A percentile compares a stretch with the other conserved stretches of the same genome.
These are phyloP conservation scores for Spilosoma lubricipeda DNA, from an alignment of 2,888 invertebrate genomes.

Conservation along the genomic window DNA sequence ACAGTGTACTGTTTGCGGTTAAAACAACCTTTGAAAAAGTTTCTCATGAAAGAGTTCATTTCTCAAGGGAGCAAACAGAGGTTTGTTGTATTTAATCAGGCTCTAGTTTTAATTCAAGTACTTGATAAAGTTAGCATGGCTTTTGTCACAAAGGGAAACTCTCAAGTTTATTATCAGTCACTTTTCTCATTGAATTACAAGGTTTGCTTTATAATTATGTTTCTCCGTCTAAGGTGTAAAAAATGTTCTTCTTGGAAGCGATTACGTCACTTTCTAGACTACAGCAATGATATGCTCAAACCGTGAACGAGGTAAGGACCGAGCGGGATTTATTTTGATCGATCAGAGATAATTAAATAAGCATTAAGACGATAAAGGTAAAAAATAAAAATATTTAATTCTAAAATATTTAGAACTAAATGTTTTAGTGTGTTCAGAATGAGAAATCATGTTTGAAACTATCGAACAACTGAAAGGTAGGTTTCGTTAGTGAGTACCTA, in stretches of 20 bases:
- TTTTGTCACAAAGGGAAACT: background rate
- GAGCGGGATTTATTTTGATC: background rate
- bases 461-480: background rate
- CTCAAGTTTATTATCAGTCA: background rate
- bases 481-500: background rate
- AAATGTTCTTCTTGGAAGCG: background rate
- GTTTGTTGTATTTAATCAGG: conserved; percentile 13
- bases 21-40: conserved; percentile 10
- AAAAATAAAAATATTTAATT: too few species aligned
- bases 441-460: background rate
- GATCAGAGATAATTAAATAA: background rate
- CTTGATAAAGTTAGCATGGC: background rate
- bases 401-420: too few species aligned
- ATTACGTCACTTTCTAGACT: background rate
- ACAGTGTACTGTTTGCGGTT: conserved; percentile 9
- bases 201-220: background rate
- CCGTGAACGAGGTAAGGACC: background rate
- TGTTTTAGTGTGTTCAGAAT: background rate
- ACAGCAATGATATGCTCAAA: background rate
- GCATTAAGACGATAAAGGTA: background rate
- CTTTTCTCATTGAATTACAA: background rate
- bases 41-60: conserved; percentile 21
- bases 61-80: conserved; percentile 16
- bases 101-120: conserved; percentile 13
- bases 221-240: background rate